Evolutionary conservation across 2,797 vertebrate species (phyloP).

Genomic region (Mus caroli): DNA sequence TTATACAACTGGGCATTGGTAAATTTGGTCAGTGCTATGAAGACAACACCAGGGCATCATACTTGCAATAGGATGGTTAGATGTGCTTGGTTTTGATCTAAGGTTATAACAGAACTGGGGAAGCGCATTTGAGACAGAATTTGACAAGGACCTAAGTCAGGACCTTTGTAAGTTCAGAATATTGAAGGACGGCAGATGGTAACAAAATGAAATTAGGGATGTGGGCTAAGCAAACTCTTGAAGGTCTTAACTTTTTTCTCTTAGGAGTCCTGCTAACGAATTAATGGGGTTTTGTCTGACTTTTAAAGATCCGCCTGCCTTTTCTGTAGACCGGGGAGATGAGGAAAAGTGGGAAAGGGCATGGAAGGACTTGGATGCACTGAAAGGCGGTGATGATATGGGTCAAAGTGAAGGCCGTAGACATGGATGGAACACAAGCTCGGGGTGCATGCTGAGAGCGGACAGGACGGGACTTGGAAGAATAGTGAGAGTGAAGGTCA

Average conservation of each 20-base stretch:
- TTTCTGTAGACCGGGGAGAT: neutral
- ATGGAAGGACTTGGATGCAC: slow-evolving; percentile 8
- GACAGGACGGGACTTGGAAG: slow-evolving; percentile 11
- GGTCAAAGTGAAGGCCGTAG: neutral
- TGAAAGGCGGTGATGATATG: slow-evolving; percentile 8
- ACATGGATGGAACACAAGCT: neutral
- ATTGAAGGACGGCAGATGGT: slow-evolving; percentile 19
- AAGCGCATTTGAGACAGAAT: slow-evolving; percentile 34
- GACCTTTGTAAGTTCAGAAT: slow-evolving; percentile 25
- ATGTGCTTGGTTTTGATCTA: slow-evolving; percentile 38
- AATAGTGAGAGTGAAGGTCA: neutral
- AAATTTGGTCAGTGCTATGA: neutral
- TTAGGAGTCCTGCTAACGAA: neutral
- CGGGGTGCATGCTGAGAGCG: neutral
- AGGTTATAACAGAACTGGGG: neutral
- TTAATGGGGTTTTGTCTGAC: neutral
- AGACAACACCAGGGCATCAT: neutral
- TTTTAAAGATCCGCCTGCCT: slow-evolving; percentile 11
- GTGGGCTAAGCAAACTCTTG: neutral
- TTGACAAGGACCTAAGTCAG: slow-evolving; percentile 28
- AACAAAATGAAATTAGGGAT: slow-evolving; percentile 24
- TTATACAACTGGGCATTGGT: neutral
- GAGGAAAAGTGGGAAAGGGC: slow-evolving; percentile 13
- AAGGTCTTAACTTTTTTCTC: slow-evolving; percentile 6
- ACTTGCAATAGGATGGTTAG: neutral